Conservation (phyloP, 2,113 vertebrate genomes). For the Myrmophylax atrothorax region DNA sequence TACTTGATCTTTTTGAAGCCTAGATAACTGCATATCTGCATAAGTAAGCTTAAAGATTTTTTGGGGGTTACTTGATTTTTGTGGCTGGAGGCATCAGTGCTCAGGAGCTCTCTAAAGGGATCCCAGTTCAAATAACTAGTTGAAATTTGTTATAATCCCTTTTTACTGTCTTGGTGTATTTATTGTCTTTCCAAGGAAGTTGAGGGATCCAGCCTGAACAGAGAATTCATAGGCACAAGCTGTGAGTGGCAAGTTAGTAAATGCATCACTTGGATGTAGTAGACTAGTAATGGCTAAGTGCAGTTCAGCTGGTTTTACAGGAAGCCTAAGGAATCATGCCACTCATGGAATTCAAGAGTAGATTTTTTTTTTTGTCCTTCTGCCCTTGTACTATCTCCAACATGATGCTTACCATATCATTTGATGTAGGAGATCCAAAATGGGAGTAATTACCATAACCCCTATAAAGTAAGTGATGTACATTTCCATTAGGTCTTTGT, state of each 20-base stretch:
- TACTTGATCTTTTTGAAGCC: neutral
- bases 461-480: neutral
- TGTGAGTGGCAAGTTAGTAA: neutral
- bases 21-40: neutral
- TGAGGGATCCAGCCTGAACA: neutral
- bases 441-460: neutral
- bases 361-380: neutral
- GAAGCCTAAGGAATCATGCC: neutral
- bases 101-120: neutral
- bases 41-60: neutral
- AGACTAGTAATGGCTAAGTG: neutral
- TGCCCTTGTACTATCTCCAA: neutral
- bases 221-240: neutral
- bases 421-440: neutral
- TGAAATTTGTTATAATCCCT: neutral
- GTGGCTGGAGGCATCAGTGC: neutral
- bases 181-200: neutral
- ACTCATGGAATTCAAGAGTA: accelerated
- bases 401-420: neutral
- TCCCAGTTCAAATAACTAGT: neutral
- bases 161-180: neutral
- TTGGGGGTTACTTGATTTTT: neutral
- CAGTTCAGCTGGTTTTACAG: neutral
- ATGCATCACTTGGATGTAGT: neutral
- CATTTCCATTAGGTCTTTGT: neutral